Evolutionary conservation across 2,888 invertebrate genomes (phyloP).

Genomic region (Rhorus exstirpatorius): DNA sequence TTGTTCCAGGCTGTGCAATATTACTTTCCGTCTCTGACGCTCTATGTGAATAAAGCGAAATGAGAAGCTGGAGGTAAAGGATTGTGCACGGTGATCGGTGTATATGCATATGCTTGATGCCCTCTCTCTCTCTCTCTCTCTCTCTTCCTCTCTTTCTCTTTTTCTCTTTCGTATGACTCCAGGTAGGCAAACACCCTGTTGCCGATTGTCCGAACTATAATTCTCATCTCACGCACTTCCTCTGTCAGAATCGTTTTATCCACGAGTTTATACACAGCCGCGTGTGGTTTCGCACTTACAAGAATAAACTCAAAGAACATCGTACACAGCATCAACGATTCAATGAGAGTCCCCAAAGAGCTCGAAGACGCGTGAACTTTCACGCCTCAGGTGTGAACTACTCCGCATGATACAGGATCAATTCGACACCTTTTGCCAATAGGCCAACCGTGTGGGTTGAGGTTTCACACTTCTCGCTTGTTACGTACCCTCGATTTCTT

Average conservation of each 20-base stretch:
- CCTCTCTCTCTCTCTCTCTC: background rate
- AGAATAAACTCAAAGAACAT: constrained; percentile 25
- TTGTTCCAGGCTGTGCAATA: constrained; percentile 67
- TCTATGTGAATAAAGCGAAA: constrained; percentile 14
- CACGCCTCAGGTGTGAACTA: constrained; percentile 60
- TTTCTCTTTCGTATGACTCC: background rate
- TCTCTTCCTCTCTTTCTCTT: background rate
- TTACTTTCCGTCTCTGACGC: constrained; percentile 45
- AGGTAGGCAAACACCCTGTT: constrained; percentile 4
- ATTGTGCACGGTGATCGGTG: constrained; percentile 16
- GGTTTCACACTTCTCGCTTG: constrained; percentile 49
- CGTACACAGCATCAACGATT: background rate
- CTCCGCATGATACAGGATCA: constrained; percentile 51
- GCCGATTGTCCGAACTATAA: constrained; percentile 55
- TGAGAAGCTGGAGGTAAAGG: constrained; percentile 37
- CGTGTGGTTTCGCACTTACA: background rate
- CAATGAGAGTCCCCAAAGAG: background rate
- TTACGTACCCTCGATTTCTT: constrained; percentile 59
- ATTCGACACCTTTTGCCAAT: constrained; percentile 50
- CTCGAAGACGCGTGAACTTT: constrained; percentile 18
- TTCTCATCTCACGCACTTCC: constrained; percentile 69
- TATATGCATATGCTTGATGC: background rate
- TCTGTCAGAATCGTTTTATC: constrained; percentile 22
- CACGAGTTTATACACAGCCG: constrained; percentile 1
- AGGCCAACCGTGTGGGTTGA: constrained; percentile 40